Percentiles rank a stretch among this genome's conserved stretches.
Evolutionary conservation across 1,140 invertebrate species (phyloP).

Genomic region (Plodia interpunctella): DNA sequence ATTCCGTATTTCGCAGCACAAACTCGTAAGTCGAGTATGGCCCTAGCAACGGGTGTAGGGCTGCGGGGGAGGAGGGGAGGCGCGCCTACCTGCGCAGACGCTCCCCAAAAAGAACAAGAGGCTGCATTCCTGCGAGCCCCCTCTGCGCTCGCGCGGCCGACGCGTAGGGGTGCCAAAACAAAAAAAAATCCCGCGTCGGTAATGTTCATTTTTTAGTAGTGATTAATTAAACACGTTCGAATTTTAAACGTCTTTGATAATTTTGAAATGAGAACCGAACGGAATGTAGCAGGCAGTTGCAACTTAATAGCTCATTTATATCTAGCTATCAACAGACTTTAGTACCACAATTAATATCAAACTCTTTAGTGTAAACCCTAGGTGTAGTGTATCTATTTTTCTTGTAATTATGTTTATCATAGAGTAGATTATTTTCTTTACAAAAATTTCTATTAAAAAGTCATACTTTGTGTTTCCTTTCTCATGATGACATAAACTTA

Average conservation of each 20-base stretch:
- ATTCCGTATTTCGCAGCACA: not conserved
- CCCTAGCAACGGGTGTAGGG: constrained; percentile 24
- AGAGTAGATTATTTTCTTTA: no score
- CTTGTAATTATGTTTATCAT: no score
- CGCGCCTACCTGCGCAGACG: constrained; percentile 70
- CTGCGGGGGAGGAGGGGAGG: constrained; percentile 28
- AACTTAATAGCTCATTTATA: no score
- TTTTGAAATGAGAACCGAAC: not conserved
- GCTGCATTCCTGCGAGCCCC: constrained; percentile 60
- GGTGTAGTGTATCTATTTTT: no score
- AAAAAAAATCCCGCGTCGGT: not conserved
- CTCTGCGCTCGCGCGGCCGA: constrained; percentile 27
- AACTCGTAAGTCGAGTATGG: constrained; percentile 20
- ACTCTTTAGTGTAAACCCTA: no score
- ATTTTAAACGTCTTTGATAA: not conserved
- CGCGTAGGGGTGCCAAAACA: constrained; percentile 35
- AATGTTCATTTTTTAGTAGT: not conserved
- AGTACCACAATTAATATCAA: no score
- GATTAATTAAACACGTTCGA: constrained; percentile 8
- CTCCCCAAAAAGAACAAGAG: constrained; percentile 73
- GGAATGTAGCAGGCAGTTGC: no score
- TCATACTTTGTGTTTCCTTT: no score
- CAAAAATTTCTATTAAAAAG: no score
- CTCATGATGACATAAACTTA: no score
- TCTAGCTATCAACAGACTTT: no score